These are phyloP conservation scores for Chymomyza costata DNA, from an alignment of 1,140 invertebrate species.

Conservation along the genomic window DNA sequence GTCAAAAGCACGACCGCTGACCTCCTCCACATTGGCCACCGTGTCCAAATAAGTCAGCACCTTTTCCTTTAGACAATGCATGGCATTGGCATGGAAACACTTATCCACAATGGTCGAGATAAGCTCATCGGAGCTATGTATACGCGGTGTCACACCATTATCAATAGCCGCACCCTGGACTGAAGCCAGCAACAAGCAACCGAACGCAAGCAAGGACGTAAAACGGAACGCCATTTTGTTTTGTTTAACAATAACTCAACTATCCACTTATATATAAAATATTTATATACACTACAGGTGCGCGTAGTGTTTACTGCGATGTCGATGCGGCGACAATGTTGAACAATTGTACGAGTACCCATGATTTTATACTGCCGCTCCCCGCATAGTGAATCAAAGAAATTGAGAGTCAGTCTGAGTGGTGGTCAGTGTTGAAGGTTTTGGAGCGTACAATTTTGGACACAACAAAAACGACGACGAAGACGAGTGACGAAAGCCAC, in stretches of 20 bases:
- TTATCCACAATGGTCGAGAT: slow-evolving; percentile 83
- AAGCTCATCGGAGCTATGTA: slow-evolving; percentile 81
- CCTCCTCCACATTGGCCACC: slow-evolving; percentile 81
- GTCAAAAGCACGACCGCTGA: slow-evolving; percentile 76
- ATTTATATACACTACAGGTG: slow-evolving; percentile 39
- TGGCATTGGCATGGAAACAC: slow-evolving; percentile 81
- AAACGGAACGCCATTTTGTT: slow-evolving; percentile 61
- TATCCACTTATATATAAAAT: slow-evolving; percentile 27
- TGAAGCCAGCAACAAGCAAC: slow-evolving; percentile 74
- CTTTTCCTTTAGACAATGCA: slow-evolving; percentile 83
- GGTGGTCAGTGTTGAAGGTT: slow-evolving; percentile 26
- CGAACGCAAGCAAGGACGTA: slow-evolving; percentile 64
- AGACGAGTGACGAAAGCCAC: slow-evolving; percentile 54
- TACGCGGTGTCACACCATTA: slow-evolving; percentile 77
- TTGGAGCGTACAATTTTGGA: slow-evolving; percentile 61
- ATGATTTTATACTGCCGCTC: slow-evolving; percentile 74
- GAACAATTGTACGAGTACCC: slow-evolving; percentile 57
- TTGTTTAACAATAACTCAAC: slow-evolving; percentile 1
- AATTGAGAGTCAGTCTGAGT: slow-evolving; percentile 9
- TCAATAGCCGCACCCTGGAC: slow-evolving; percentile 77
- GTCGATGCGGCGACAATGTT: slow-evolving; percentile 73
- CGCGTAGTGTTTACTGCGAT: slow-evolving; percentile 65
- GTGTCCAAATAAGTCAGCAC: slow-evolving; percentile 84
- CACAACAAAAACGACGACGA: slow-evolving; percentile 36
- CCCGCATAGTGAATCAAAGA: slow-evolving; percentile 35